Evolutionary conservation across 2,113 vertebrate species (phyloP), one percentile per base, ranked within the genome.

Genomic region (Nanorana parkeri): DNA sequence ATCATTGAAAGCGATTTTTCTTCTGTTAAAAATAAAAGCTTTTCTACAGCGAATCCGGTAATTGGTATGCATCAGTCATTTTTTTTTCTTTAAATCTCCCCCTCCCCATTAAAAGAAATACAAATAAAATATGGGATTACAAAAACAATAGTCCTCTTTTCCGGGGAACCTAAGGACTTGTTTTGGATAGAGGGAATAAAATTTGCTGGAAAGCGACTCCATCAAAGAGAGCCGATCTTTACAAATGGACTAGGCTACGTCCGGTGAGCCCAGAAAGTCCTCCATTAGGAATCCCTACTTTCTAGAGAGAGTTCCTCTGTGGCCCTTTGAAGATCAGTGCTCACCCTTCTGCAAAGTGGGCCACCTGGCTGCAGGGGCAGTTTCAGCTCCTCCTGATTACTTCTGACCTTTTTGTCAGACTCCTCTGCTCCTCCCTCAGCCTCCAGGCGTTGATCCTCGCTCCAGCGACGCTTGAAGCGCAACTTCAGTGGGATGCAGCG

Each of bases 401-500:
- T 93, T 67, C 92, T 88, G 71, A 94, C 94, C 87, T 97, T 96
- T 84, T 95, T 94, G 86, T 93, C 94, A 80, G 95, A 94, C 0
- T 93, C 79, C 74, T 93, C 92, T 0, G 92, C 92, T 0, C 85
- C 90, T 23, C 84, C 87, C 7, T 94, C 92, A 0, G 94, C 95
- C 87, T 97, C 96, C 89, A 96, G 91, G 68, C 94, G 93, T 90
- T 96, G 95, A 90, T 96, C 96, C 86, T 96, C 95, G 29, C 95
- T 97, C 96, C 96, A 97, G 87, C 96, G 95, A 19, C 95, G 91
- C 68, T 97, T 97, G 87, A 97, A 97, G 66, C 96, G 95, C 66
- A 96, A 91, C 29, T 97, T 97, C 23, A 97, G 94, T 1, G 96
- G 96, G 89, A 97, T 96, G 87, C 95, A 96, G 56, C 88, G 92